Conservation (phyloP, 2,888 invertebrate species). For the Siphlonurus alternatus region DNA sequence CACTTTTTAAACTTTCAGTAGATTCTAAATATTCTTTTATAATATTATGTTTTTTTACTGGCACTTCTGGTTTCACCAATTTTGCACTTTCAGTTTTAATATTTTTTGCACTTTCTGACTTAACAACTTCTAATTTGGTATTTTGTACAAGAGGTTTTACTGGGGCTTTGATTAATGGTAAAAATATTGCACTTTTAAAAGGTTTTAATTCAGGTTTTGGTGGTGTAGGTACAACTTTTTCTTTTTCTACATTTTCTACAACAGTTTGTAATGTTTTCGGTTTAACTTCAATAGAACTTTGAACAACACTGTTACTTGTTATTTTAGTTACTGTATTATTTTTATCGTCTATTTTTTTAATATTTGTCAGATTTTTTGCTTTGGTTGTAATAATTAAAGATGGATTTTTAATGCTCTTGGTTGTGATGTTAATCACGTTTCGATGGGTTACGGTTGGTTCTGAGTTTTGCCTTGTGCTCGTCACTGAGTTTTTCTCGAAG, state of each 20-base stretch:
- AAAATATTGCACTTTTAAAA: not conserved
- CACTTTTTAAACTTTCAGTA: not conserved
- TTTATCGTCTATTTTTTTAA: not conserved
- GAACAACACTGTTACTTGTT: not conserved
- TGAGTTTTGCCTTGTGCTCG: no score
- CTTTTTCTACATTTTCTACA: no score
- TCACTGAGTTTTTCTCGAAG: not conserved
- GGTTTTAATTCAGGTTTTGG: not conserved
- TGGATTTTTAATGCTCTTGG: not conserved
- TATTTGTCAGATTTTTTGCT: not conserved
- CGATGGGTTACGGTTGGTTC: not conserved
- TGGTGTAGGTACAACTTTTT: not conserved
- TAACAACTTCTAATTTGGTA: no score
- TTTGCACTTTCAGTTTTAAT: not conserved
- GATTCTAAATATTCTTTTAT: not conserved
- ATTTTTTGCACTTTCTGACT: no score
- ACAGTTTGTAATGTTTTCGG: not conserved
- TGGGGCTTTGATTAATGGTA: not conserved
- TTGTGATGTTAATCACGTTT: no score
- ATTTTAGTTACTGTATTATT: not conserved
- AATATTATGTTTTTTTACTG: not conserved
- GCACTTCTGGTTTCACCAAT: not conserved
- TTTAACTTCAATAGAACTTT: not conserved
- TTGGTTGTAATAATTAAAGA: not conserved
- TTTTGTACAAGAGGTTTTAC: not conserved